Base-by-base conservation (phyloP, 2,113 vertebrate genomes). In the mouse (Mus musculus) region DNA sequence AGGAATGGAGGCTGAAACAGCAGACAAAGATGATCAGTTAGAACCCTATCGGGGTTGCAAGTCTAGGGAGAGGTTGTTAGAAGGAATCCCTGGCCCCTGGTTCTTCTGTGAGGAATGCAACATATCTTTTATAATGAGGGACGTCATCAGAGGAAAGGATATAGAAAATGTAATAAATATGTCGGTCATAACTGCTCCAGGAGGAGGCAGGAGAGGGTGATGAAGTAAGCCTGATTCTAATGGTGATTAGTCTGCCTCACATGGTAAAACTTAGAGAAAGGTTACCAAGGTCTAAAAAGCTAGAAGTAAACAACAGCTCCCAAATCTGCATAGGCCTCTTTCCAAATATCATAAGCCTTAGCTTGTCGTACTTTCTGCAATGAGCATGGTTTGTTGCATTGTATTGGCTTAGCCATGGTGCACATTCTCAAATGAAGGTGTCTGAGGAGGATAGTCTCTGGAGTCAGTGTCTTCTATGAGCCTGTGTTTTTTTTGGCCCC, bases 191-290 rank as follows among this genome's bases (percentile, higher is more conserved):
- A 56, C 14, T 59, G 2, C 24, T 82, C n/a, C 73, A 81, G 14
- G 39, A 76, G 22, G 22, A 73, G 46, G n/a, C 17, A 63, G 13
- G 46, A 76, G 39, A 33, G 19, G 36, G 7, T 88, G 22, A 9
- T 59, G 30, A 86, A 36, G 13, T 72, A 10, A 72, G 59, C 63
- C 26, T 26, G 19, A 33, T 52, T 86, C 1, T 30, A 30, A 69
- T 8, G 75, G 16, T 9, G 78, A 30, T 3, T 28, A 36, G 16
- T 20, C 22, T 36, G 19, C 0, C 28, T 94, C 88, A 24, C 19
- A 82, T 59, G 33, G 67, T 54, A 81, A 89, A 96, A 91, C 52
- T 82, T 39, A 95, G 52, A 6, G 39, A 52, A 81, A 46, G n/a
- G 20, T 76, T 71, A 59, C 4, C 78, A 52, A 67, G 71, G 9